Percentiles rank a stretch among this genome's conserved stretches.
Conservation (phyloP, 2,888 invertebrate species). For the Augiades crinisus region DNA sequence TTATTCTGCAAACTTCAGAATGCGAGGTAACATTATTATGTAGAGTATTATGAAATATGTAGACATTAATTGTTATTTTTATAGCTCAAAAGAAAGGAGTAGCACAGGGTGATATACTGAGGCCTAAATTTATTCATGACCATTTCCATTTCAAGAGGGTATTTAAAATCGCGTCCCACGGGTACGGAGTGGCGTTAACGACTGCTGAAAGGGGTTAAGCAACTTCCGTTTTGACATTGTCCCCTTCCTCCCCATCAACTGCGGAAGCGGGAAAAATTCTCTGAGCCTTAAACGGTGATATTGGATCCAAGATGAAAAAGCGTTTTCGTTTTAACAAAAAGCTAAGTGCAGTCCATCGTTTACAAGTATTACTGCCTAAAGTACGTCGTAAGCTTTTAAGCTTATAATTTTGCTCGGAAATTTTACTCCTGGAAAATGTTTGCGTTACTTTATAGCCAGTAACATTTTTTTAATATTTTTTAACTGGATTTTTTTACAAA, state of each 20-base stretch:
- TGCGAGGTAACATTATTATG: too few species aligned
- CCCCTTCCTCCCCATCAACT: conserved; percentile 9
- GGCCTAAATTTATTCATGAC: conserved; percentile 25
- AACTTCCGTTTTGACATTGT: conserved; percentile 23
- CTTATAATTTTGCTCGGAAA: conserved; percentile 9
- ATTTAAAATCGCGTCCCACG: conserved; percentile 23
- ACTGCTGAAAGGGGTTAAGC: conserved; percentile 25
- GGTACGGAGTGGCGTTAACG: conserved; percentile 22
- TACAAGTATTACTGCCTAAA: conserved; percentile 13
- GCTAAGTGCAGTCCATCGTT: conserved; percentile 11
- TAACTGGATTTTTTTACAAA: too few species aligned
- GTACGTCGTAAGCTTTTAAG: conserved; percentile 13
- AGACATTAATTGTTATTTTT: not conserved
- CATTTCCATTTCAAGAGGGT: conserved; percentile 19
- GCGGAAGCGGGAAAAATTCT: conserved; percentile 10
- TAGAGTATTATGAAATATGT: not conserved
- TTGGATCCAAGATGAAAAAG: conserved; percentile 9
- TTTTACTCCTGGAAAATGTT: conserved; percentile 3
- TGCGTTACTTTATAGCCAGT: not conserved
- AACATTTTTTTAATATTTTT: not conserved
- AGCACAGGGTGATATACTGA: conserved; percentile 9
- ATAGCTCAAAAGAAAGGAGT: not conserved
- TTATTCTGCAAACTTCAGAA: too few species aligned
- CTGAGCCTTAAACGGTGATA: conserved; percentile 1
- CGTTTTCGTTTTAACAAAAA: conserved; percentile 13